phyloP scores from a whole-genome alignment of 1,140 invertebrate genomes.

The Lutraria rhynchaena region DNA sequence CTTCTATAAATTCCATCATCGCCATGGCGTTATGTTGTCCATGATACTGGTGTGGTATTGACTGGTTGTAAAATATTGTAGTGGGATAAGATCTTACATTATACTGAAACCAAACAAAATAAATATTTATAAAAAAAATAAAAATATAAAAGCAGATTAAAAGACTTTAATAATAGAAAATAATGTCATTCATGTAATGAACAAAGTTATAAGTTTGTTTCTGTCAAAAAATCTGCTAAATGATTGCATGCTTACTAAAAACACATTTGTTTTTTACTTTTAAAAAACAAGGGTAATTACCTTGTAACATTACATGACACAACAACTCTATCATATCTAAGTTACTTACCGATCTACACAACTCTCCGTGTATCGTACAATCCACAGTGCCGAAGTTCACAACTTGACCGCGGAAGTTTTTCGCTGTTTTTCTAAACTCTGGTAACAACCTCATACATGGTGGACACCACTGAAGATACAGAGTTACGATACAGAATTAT shows the following conservation, averaged over 20 bases:
- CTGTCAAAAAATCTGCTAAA: too few relatives aligned
- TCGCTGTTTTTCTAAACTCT: slow-evolving; percentile 88
- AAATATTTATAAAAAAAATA: too few relatives aligned
- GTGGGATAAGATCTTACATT: slow-evolving; percentile 89
- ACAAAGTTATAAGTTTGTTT: too few relatives aligned
- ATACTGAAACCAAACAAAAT: slow-evolving; percentile 86
- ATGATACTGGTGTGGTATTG: slow-evolving; percentile 84
- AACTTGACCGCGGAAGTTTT: slow-evolving; percentile 62
- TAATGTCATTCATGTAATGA: too few relatives aligned
- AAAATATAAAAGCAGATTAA: too few relatives aligned
- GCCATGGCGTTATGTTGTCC: slow-evolving; percentile 85
- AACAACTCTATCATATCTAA: not conserved
- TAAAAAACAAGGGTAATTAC: too few relatives aligned
- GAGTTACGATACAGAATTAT: too few relatives aligned
- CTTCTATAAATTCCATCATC: slow-evolving; percentile 88
- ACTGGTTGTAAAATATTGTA: slow-evolving; percentile 88
- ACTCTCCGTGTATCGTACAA: slow-evolving; percentile 82
- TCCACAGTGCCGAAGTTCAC: slow-evolving; percentile 87
- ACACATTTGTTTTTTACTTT: too few relatives aligned
- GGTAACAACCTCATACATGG: slow-evolving; percentile 89
- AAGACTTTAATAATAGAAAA: too few relatives aligned
- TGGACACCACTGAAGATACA: slow-evolving; percentile 92
- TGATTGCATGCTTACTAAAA: too few relatives aligned
- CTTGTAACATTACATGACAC: too few relatives aligned
- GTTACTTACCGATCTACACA: slow-evolving; percentile 80